These are phyloP conservation scores for Synchiropus splendidus DNA, from an alignment of 2,113 vertebrate genomes.

Conservation along the genomic window DNA sequence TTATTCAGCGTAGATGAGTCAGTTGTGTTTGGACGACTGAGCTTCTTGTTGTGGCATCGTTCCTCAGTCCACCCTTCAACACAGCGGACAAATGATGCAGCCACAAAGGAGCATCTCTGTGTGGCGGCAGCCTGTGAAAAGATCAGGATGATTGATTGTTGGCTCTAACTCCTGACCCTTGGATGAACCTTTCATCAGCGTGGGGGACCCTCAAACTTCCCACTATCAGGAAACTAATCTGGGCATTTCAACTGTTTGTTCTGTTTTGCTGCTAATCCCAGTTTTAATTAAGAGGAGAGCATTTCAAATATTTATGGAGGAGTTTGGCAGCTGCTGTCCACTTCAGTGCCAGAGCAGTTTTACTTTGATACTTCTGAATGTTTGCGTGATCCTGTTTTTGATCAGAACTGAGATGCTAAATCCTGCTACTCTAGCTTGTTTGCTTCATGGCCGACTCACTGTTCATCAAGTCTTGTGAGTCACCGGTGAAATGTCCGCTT, in stretches of 20 bases:
- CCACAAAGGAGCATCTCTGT: slow-evolving; percentile 25
- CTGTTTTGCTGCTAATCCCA: slow-evolving; percentile 1
- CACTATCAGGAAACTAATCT: neutral
- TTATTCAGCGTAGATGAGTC: too few relatives aligned
- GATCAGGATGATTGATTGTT: slow-evolving; percentile 28
- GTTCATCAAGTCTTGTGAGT: too few relatives aligned
- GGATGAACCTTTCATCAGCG: slow-evolving; percentile 33
- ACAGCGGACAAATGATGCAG: slow-evolving; percentile 8
- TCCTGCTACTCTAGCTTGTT: too few relatives aligned
- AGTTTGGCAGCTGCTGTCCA: slow-evolving; percentile 1
- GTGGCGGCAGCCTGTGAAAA: slow-evolving; percentile 33
- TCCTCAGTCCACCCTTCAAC: slow-evolving; percentile 2
- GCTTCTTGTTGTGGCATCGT: too few relatives aligned
- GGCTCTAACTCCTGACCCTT: slow-evolving; percentile 29
- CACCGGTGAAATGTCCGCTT: too few relatives aligned
- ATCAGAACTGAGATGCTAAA: too few relatives aligned
- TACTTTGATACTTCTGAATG: neutral
- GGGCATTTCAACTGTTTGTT: neutral
- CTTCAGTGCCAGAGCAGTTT: slow-evolving; percentile 11
- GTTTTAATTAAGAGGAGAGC: slow-evolving; percentile 6
- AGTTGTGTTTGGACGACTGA: too few relatives aligned
- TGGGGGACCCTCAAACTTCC: too few relatives aligned
- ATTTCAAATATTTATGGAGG: slow-evolving; percentile 13
- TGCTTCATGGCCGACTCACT: too few relatives aligned
- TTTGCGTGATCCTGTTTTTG: too few relatives aligned